Evolutionary conservation across 2,888 invertebrate species (phyloP), one percentile per base, ranked within the genome.

Genomic region (Argyresthia goedartella): DNA sequence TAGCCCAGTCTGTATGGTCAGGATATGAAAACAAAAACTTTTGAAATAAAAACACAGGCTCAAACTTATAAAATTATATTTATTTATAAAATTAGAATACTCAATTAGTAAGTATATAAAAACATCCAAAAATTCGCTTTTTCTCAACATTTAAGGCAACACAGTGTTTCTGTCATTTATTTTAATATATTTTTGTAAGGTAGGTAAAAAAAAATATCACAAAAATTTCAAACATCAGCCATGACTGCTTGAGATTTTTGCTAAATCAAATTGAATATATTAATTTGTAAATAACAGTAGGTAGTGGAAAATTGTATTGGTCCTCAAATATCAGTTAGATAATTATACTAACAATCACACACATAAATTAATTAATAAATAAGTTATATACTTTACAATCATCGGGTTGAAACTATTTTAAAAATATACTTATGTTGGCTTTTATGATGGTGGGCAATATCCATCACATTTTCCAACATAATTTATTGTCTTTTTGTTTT

Each of bases 161-260:
- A 35, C 35, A 49, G 14, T n/a, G n/a, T n/a, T 11, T 39, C 8
- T 39, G 9, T 39, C 8, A n/a, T 39, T 11, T 39, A n/a, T n/a
- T 3, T 1, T 11, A 39, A 39, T 11, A 39, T 3, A 39, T 3
- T 39, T 9, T 8, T 39, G 10, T 11, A 39, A 4, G n/a, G n/a
- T n/a, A n/a, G n/a, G n/a, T 39, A 4, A 25, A 25, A 25, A 25
- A 25, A 25, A 25, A 25, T 25, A 6, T 57, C 51, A 63, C 76
- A 84, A 84, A 85, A 84, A 84, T 80, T 71, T 84, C 85, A 76
- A 76, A 69, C 72, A 73, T 79, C 85, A 85, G 85, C 85, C 85
- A 85, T 84, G 62, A 66, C 59, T 64, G 70, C 69, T 73, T 76
- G 79, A 85, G 75, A 84, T 82, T 84, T 84, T 85, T 81, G 72